Base-by-base conservation (phyloP, 1,140 invertebrate species). In the Cyclina sinensis region DNA sequence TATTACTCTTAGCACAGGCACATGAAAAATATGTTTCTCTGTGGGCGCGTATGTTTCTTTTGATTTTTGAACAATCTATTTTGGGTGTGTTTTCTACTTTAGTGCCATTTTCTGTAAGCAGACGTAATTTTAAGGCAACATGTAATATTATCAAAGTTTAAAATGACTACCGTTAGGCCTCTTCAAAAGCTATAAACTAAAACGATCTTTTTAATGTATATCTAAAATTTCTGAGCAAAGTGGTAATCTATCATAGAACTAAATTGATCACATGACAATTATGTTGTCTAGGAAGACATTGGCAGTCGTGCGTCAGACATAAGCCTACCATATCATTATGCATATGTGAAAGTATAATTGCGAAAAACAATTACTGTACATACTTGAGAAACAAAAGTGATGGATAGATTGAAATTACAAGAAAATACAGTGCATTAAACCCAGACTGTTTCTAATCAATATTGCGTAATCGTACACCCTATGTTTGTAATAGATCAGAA, bases 351-450 rank as follows among this genome's bases (percentile, higher is more conserved):
- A 74, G 70, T 74, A 74, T 74, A 74, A 74, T 74, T 74, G 70
- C 70, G 39, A 74, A 74, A 74, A 74, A 39, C 70, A 74, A 74
- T 74, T 74, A 74, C 70, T 18, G 39, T 74, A 48, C 16, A 37
- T 74, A 74, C 70, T 9, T 9, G 70, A 46, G 21, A 74, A 74
- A 39, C 18, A 74, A 46, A 21, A 74, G 35, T 74, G 70, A 74
- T 46, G 37, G 70, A 74, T 46, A 74, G 70, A 74, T 74, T 74
- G 70, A 74, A 74, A 74, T 74, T 74, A 74, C 70, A 74, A 74
- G 70, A 39, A 74, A 74, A 74, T 74, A 74, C 70, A 74, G 16
- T 74, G 70, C 70, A 74, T 74, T 74, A 74, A n/a, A 74, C n/a
- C 70, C 70, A 74, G 70, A 74, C 70, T 74, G 24, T 43, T 43